These are phyloP conservation scores for Sycophaga agraensis DNA, from an alignment of 1,140 invertebrate species.

Conservation along the genomic window DNA sequence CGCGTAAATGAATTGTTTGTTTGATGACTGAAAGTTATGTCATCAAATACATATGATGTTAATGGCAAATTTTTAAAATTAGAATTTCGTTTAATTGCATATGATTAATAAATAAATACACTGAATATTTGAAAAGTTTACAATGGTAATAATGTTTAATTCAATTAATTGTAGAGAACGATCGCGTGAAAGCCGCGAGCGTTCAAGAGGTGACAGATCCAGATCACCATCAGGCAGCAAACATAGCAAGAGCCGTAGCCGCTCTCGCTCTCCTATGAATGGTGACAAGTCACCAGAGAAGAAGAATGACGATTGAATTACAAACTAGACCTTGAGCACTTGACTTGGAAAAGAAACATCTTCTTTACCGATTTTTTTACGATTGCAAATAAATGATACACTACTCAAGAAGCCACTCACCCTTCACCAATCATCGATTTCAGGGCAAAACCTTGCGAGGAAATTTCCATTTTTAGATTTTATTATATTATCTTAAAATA, in stretches of 20 bases:
- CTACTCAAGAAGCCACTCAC: slow-evolving; percentile 37
- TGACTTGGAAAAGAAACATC: slow-evolving; percentile 11
- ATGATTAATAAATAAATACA: too few relatives aligned
- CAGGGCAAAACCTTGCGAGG: not conserved
- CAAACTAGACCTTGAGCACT: slow-evolving; percentile 1
- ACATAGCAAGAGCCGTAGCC: slow-evolving; percentile 61
- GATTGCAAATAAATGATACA: slow-evolving; percentile 17
- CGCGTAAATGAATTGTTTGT: too few relatives aligned
- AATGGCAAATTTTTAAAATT: too few relatives aligned
- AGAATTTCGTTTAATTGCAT: too few relatives aligned
- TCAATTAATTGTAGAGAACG: slow-evolving; percentile 49
- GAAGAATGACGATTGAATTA: slow-evolving; percentile 40
- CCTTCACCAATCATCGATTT: slow-evolving; percentile 19
- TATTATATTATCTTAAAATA: slow-evolving; percentile 15
- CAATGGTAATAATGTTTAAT: not conserved
- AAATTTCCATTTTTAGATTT: slow-evolving; percentile 16
- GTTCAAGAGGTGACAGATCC: slow-evolving; percentile 54
- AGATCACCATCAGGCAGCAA: slow-evolving; percentile 57
- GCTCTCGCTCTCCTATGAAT: slow-evolving; percentile 60
- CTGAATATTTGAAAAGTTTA: too few relatives aligned
- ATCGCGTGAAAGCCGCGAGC: slow-evolving; percentile 49
- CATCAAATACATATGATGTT: too few relatives aligned
- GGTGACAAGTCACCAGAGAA: slow-evolving; percentile 60
- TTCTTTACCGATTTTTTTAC: slow-evolving; percentile 26
- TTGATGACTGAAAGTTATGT: too few relatives aligned